These are phyloP conservation scores for Drosophila lacicola DNA, from an alignment of 2,888 invertebrate species.

Conservation along the genomic window DNA sequence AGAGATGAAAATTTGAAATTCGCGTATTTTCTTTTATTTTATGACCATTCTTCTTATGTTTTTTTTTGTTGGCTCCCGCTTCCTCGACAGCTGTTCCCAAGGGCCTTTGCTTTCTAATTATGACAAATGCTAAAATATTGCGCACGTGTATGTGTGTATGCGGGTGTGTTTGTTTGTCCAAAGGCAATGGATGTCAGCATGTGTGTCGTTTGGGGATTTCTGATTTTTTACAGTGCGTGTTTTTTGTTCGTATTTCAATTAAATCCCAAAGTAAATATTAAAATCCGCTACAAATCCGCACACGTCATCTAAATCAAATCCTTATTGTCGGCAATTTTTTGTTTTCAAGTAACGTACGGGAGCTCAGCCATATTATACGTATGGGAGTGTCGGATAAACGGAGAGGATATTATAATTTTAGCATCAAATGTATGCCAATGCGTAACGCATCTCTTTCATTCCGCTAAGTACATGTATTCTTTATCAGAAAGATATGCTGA, in stretches of 20 bases:
- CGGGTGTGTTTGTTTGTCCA: slow-evolving; percentile 23
- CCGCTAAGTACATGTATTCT: no score
- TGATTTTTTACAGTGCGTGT: slow-evolving; percentile 46
- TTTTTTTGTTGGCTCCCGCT: slow-evolving; percentile 21
- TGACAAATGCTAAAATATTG: slow-evolving; percentile 77
- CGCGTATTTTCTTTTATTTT: slow-evolving; percentile 72
- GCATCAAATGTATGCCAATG: no score
- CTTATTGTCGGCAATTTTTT: slow-evolving; percentile 40
- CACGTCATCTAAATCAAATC: slow-evolving; percentile 60
- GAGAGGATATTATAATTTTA: neutral
- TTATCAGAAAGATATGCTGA: no score
- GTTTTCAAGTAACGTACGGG: slow-evolving; percentile 1
- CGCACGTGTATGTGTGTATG: slow-evolving; percentile 31
- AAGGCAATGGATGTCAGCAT: slow-evolving; percentile 32
- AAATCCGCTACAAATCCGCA: slow-evolving; percentile 53
- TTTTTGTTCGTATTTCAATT: slow-evolving; percentile 28
- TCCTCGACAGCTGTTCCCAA: slow-evolving; percentile 57
- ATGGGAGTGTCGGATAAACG: neutral
- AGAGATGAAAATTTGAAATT: slow-evolving; percentile 72
- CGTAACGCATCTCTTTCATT: no score
- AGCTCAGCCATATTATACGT: neutral
- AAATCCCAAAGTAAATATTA: slow-evolving; percentile 69
- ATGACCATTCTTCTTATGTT: slow-evolving; percentile 53
- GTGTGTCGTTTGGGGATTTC: slow-evolving; percentile 59
- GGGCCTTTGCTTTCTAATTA: slow-evolving; percentile 70